Base-by-base conservation (phyloP, 1,140 invertebrate species). In the Drosophila nannoptera region DNA sequence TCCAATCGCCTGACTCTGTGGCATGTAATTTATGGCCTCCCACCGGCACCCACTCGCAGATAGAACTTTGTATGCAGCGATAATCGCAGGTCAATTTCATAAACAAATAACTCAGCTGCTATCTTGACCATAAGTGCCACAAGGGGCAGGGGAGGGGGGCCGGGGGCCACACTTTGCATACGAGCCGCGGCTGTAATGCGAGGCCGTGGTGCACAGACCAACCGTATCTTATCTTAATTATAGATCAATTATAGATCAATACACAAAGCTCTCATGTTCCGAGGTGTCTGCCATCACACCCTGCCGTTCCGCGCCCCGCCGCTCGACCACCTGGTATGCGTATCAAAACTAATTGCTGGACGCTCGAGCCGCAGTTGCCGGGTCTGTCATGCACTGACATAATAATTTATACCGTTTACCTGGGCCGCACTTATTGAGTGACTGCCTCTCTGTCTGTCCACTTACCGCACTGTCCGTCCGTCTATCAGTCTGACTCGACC, bases 11-110 rank as follows among this genome's bases (percentile, higher is more conserved):
- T 31, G 22, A 14, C 36, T 29, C 14, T 32, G 60, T 52, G 31
- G 60, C 55, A 65, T 77, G 73, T 82, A 75, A 82, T 82, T 82
- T 80, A 82, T 82, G 75, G 64, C 70, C 50, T n/a, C 61, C 22
- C 22, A 22, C 22, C 22, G 1, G 43, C 42, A 63, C 42, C 61
- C 50, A 70, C 74, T 65, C 62, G 50, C 58, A 1, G 22, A 22
- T 22, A 22, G 22, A 61, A 55, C 52, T 74, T 62, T 70, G 71
- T 62, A 76, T 76, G 80, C 73, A 65, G 66, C 63, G 81, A 84
- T 83, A 83, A 83, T 83, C 80, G 69, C 62, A 64, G 80, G 61
- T 84, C 80, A 83, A 83, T 83, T 83, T 83, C 81, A 84, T 83
- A 84, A 83, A 80, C 80, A 83, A 83, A 83, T 83, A 83, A 75